Base-by-base conservation (phyloP, 2,797 vertebrate genomes). In the Apogon hyalosoma region DNA sequence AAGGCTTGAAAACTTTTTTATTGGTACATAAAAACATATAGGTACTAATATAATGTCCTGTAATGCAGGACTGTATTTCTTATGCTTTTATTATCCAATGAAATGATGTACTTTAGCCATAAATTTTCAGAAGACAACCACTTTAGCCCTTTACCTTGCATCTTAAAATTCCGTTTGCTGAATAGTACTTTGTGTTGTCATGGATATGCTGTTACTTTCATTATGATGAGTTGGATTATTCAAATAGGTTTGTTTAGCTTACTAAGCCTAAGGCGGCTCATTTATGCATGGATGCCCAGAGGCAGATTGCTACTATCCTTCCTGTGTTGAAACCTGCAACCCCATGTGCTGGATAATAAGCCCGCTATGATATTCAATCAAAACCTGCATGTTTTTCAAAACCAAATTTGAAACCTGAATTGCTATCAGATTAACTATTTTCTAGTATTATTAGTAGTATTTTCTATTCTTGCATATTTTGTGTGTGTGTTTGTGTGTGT, bases 151-250 rank as follows among this genome's bases (percentile, higher is more conserved):
- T 59, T 47, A 18, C 13, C 12, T 40, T 56, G 55, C 52, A 50
- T 66, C 49, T 48, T 24, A 9, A 71, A 65, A 69, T 73, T 53
- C 43, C 43, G n/a, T 42, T 66, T 56, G 41, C 14, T 54, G 67
- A 45, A 76, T 83, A 55, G 53, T 19, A 60, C 62, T 71, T 67
- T 31, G 54, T 63, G 61, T 70, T 82, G 80, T 80, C 69, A 63
- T 81, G 66, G 67, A 76, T 78, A 71, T 80, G 66, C 41, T 9
- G 46, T 67, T 79, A 63, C 77, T 73, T 80, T 72, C 64, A 77
- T 85, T 62, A 82, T 87, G 73, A 82, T 70, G 57, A 84, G 65
- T 66, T 85, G 85, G 80, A 90, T 90, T 89, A 88, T 88, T 90
- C 66, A 88, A 80, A 91, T 86, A 69, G 62, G 75, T 89, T 89